phyloP scores from a whole-genome alignment of 2,797 vertebrate species.

The Mormyrus hasselquistii region DNA sequence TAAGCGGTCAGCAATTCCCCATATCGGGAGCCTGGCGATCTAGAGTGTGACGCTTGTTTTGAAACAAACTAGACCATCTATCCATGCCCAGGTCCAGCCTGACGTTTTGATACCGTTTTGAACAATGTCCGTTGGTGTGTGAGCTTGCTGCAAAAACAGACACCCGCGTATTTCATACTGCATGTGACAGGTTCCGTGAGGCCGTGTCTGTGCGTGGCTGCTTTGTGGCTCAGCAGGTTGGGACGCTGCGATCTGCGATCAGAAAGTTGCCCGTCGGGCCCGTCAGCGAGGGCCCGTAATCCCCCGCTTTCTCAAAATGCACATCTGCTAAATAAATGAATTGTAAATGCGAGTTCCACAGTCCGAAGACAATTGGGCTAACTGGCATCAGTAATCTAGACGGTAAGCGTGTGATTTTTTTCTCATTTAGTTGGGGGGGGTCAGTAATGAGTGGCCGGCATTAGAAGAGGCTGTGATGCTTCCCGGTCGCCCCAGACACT shows the following conservation, averaged over 20 bases:
- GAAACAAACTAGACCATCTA: not conserved
- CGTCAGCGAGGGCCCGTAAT: not conserved
- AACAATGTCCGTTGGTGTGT: not conserved
- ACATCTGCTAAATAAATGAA: not conserved
- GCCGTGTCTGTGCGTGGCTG: not conserved
- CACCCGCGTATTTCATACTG: not conserved
- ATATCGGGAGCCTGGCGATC: not conserved
- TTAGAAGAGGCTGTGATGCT: not conserved
- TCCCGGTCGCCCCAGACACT: conserved; percentile 1
- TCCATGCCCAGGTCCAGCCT: not conserved
- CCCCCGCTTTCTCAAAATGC: not conserved
- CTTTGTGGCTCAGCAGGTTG: not conserved
- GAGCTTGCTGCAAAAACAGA: not conserved
- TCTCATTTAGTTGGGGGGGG: not conserved
- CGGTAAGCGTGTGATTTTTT: not conserved
- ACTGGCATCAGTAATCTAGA: not conserved
- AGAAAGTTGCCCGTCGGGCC: not conserved
- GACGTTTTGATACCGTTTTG: not conserved
- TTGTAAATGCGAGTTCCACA: not conserved
- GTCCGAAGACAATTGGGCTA: not conserved
- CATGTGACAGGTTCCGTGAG: not conserved
- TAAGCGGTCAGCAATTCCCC: conserved; percentile 11
- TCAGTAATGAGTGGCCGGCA: not conserved
- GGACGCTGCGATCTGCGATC: not conserved
- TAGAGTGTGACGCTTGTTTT: not conserved